Percentiles rank a stretch among this genome's conserved stretches.
Conservation (phyloP, 2,113 vertebrate genomes). For the Anoura caudifer region DNA sequence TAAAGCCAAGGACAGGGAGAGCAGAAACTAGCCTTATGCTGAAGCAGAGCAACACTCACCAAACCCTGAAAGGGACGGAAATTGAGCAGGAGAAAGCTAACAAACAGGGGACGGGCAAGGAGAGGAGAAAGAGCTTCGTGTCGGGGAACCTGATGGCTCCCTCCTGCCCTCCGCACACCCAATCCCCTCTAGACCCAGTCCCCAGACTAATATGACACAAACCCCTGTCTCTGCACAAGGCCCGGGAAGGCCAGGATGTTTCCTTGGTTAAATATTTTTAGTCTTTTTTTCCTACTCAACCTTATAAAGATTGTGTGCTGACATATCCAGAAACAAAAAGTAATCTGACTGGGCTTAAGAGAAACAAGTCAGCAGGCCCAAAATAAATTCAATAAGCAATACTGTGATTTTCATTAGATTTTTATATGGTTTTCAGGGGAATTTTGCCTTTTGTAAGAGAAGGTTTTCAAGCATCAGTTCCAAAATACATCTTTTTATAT, state of each 20-base stretch:
- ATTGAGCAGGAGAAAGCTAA: neutral
- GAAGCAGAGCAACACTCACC: neutral
- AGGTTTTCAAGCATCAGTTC: neutral
- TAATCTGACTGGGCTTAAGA: slow-evolving; percentile 22
- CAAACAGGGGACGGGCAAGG: neutral
- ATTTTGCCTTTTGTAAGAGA: neutral
- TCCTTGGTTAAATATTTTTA: neutral
- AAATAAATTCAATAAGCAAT: neutral
- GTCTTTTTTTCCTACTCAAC: neutral
- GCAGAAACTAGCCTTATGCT: neutral
- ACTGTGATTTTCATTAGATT: neutral
- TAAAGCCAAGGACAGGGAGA: neutral
- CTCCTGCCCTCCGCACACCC: neutral
- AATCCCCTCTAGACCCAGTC: neutral
- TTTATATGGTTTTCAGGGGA: neutral
- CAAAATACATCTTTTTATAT: neutral
- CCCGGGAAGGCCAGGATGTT: neutral
- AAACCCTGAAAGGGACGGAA: neutral
- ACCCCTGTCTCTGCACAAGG: too few relatives aligned
- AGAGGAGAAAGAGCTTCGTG: neutral
- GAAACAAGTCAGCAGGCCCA: neutral
- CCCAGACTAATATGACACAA: neutral
- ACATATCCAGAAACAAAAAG: slow-evolving; percentile 34
- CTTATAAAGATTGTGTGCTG: neutral
- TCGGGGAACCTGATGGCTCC: neutral